phyloP scores from a whole-genome alignment of 2,888 invertebrate genomes.

The Nematopogon swammerdamellus region DNA sequence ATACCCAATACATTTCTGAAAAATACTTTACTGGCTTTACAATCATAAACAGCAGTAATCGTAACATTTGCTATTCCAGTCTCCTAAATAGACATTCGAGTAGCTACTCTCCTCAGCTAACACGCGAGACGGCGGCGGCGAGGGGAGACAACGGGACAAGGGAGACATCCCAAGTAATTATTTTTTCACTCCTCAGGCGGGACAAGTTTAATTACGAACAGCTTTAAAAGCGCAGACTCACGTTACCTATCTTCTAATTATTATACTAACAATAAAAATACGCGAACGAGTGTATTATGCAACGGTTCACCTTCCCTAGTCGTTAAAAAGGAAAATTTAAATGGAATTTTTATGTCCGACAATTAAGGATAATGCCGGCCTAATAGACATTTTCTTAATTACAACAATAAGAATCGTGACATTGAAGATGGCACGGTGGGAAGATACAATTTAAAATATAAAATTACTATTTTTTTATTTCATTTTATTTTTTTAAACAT shows the following conservation, averaged over 20 bases:
- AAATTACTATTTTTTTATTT: too few relatives aligned
- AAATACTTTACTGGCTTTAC: too few relatives aligned
- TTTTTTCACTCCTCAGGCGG: slow-evolving; percentile 11
- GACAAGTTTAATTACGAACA: slow-evolving; percentile 48
- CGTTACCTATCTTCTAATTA: slow-evolving; percentile 50
- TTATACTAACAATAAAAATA: slow-evolving; percentile 55
- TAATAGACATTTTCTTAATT: slow-evolving; percentile 58
- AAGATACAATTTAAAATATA: too few relatives aligned
- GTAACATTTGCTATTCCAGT: too few relatives aligned
- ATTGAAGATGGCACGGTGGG: slow-evolving; percentile 19
- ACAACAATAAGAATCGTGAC: slow-evolving; percentile 58
- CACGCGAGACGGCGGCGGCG: too few relatives aligned
- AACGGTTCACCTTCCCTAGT: slow-evolving; percentile 55
- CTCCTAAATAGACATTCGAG: too few relatives aligned
- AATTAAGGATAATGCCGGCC: slow-evolving; percentile 56
- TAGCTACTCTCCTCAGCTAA: too few relatives aligned
- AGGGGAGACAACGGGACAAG: too few relatives aligned
- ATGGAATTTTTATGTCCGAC: slow-evolving; percentile 59
- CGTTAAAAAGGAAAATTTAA: slow-evolving; percentile 59
- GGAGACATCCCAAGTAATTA: too few relatives aligned
- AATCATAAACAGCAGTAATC: too few relatives aligned
- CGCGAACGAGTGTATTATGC: slow-evolving; percentile 58
- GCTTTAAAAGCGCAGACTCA: slow-evolving; percentile 39
- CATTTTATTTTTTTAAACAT: too few relatives aligned
- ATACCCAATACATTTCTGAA: too few relatives aligned